Base-by-base conservation (phyloP, 2,888 invertebrate species). In the Vanessa cardui region DNA sequence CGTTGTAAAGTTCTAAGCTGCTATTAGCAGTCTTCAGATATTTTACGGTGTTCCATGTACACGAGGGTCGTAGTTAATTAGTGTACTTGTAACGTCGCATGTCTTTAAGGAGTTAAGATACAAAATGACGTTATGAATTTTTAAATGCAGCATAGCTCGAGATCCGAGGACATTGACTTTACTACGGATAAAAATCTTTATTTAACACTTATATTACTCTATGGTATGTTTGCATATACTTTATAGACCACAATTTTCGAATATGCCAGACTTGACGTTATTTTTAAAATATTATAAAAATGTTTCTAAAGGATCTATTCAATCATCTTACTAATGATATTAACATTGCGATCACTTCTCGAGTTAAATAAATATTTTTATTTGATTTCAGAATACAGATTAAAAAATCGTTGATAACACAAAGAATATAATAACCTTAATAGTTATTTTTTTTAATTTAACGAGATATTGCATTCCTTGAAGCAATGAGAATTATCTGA, bases 401-500 rank as follows among this genome's bases (percentile, higher is more conserved):
- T 26, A 52, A 26, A 52, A 52, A 20, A 20, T 8, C 20, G 9
- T 20, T 20, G 18, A 18, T 20, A 8, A 1, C 18, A 21, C 12
- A 0, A 26, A 26, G 12, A 50, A 21, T 50, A 50, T 50, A 21
- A n/a, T 54, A 16, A 21, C 31, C 26, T 16, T 31, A 54, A 52
- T 15, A 16, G 15, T 31, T 16, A 7, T n/a, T 21, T 31, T 49
- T 56, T 39, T 39, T 39, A 33, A 39, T 18, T 39, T 33, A 56
- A 56, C 39, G 18, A 15, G 56, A 56, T 12, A 56, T 56, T 56
- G 33, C 56, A 56, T 56, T 56, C 56, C 56, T 56, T 56, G 56
- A 39, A 39, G 56, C 56, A 56, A 56, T 56, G 56, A 39, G 56
- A 56, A 56, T 18, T 39, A 33, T 39, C 60, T 60, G 68, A 74